Percentiles rank a stretch among this genome's conserved stretches.
phyloP scores from a whole-genome alignment of 2,888 invertebrate genomes.

The Arenicola marina region DNA sequence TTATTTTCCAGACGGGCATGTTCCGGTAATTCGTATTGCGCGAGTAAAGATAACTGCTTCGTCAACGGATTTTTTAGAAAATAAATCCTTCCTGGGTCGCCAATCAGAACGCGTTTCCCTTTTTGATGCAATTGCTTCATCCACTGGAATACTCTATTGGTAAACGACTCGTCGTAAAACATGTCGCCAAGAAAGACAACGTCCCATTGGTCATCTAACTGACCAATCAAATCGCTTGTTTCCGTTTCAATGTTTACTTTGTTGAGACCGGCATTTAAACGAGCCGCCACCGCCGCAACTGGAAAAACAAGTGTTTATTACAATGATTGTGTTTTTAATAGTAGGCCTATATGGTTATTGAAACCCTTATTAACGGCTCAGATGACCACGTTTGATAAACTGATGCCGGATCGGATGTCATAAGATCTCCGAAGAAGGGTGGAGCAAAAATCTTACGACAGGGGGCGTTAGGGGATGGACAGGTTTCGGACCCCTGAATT shows the following conservation, averaged over 20 bases:
- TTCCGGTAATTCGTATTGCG: conserved; percentile 35
- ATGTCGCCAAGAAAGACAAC: conserved; percentile 73
- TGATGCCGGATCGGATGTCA: too few species aligned
- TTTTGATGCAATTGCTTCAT: conserved; percentile 22
- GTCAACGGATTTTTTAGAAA: conserved; percentile 40
- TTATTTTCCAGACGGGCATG: conserved; percentile 39
- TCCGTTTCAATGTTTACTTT: conserved; percentile 52
- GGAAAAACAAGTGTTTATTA: conserved; percentile 32
- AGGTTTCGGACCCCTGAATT: too few species aligned
- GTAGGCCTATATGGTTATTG: too few species aligned
- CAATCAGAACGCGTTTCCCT: conserved; percentile 41
- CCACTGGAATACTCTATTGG: conserved; percentile 41
- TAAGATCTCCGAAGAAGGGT: too few species aligned
- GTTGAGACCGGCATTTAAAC: conserved; percentile 50
- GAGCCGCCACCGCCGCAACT: conserved; percentile 51
- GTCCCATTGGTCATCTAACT: conserved; percentile 61
- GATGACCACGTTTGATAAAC: too few species aligned
- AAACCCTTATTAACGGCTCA: too few species aligned
- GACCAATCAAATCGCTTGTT: conserved; percentile 68
- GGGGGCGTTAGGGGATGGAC: too few species aligned
- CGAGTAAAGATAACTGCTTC: conserved; percentile 31
- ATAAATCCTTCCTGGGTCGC: conserved; percentile 50
- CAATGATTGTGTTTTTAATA: too few species aligned
- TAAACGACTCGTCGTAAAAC: conserved; percentile 68
- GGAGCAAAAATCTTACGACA: too few species aligned